Evolutionary conservation across 2,797 vertebrate genomes (phyloP), one percentile per base, ranked within the genome.

Genomic region (Coilia nasus): DNA sequence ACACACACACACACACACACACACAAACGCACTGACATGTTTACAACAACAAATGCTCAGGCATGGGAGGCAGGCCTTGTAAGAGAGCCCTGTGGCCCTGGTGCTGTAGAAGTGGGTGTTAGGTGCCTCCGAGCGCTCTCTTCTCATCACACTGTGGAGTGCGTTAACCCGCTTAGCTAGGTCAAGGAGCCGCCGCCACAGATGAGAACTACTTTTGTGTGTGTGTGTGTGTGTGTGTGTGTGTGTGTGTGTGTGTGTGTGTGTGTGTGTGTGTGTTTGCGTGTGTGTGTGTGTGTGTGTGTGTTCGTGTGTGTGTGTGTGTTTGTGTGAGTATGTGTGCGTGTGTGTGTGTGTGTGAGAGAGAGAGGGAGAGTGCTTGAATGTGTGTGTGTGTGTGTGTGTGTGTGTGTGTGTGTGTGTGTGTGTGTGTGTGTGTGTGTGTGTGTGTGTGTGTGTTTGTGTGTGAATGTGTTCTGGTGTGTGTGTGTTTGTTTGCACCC

Each of bases 51-150:
- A 92, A 92, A 91, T 91, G 67, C 17, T 19, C 50, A 31, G 67
- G 64, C 23, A 67, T 67, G 23, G 62, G 62, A 10, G 64, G 25
- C n/a, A n/a, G 62, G 9, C 1, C 50, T 54, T 92, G 93, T 96
- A 92, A 91, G 90, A 94, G 94, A 91, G 92, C 94, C 71, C 85
- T 83, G 89, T 95, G 92, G 94, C 93, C 94, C 94, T 94, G 94
- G 94, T 94, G 94, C 93, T 94, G 90, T 90, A 93, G 71, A 17
- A 93, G 96, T 96, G 95, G 95, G 96, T 94, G 95, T 95, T 92
- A 90, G 85, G 91, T 93, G 92, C 92, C 94, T 95, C 94, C 92
- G 93, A 93, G 94, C 91, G 83, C 90, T 88, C 90, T 92, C 93
- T 93, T 94, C 91, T 94, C 91, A 90, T 88, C 91, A 90, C 90